Conservation (phyloP, 2,888 invertebrate genomes). For the Acrobasis suavella region DNA sequence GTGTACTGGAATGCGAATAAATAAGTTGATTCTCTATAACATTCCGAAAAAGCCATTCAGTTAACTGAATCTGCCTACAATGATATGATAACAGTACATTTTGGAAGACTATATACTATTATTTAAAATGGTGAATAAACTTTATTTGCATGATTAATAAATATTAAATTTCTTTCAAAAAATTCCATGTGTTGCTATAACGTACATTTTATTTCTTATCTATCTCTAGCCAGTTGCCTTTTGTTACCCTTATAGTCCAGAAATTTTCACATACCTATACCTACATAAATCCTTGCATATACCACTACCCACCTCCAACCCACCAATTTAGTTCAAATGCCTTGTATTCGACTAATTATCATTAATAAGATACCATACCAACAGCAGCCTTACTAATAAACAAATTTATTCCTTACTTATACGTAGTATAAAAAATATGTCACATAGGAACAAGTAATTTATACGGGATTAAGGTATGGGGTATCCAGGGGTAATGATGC, state of each 20-base stretch:
- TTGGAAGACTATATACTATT: background rate
- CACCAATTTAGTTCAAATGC: background rate
- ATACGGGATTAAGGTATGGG: too few relatives aligned
- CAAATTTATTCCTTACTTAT: background rate
- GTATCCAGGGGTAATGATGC: too few relatives aligned
- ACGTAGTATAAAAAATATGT: background rate
- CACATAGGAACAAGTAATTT: too few relatives aligned
- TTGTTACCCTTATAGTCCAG: background rate
- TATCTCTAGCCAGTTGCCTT: background rate
- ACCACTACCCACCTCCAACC: background rate
- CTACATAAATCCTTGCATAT: background rate
- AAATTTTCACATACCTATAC: background rate
- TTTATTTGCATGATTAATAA: conserved; percentile 26
- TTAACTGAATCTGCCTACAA: too few relatives aligned
- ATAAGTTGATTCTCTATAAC: too few relatives aligned
- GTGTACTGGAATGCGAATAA: too few relatives aligned
- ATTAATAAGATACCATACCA: background rate
- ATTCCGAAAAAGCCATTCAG: too few relatives aligned
- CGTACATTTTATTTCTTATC: background rate
- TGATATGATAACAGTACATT: background rate
- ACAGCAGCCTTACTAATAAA: background rate
- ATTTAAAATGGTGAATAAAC: conserved; percentile 19
- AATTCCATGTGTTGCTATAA: background rate
- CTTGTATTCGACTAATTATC: background rate
- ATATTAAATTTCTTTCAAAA: too few relatives aligned